Conservation (phyloP, 2,113 vertebrate genomes). For the Dicaeum eximium region DNA sequence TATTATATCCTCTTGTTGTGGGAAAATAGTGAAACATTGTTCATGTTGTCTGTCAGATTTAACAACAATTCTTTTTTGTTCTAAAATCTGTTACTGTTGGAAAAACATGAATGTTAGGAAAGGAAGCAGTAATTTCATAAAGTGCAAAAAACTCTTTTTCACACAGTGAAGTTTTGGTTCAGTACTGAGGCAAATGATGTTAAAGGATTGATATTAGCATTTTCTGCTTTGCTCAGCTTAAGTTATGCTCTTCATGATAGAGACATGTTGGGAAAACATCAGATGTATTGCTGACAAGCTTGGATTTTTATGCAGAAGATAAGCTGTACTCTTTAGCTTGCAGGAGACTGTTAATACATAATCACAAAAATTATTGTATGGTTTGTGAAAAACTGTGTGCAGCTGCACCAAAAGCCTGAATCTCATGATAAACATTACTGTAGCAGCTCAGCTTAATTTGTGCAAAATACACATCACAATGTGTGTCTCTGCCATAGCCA, state of each 20-base stretch:
- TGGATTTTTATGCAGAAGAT: not conserved
- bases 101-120: not conserved
- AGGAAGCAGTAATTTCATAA: not conserved
- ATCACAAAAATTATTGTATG: not conserved
- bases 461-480: not conserved
- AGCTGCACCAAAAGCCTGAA: not conserved
- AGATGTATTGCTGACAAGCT: not conserved
- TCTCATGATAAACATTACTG: not conserved
- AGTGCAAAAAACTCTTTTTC: not conserved
- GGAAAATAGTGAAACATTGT: not conserved
- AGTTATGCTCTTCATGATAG: not conserved
- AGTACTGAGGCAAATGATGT: not conserved
- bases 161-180: not conserved
- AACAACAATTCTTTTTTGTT: not conserved
- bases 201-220: not conserved
- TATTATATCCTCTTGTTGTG: not conserved
- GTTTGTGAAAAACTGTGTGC: not conserved
- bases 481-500: not conserved
- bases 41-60: not conserved
- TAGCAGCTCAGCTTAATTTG: not conserved
- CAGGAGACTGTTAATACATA: not conserved
- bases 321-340: not conserved
- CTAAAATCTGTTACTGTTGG: not conserved
- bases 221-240: not conserved
- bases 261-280: not conserved